These are phyloP conservation scores for Enchytraeus crypticus DNA, from an alignment of 2,888 invertebrate genomes.

Conservation along the genomic window DNA sequence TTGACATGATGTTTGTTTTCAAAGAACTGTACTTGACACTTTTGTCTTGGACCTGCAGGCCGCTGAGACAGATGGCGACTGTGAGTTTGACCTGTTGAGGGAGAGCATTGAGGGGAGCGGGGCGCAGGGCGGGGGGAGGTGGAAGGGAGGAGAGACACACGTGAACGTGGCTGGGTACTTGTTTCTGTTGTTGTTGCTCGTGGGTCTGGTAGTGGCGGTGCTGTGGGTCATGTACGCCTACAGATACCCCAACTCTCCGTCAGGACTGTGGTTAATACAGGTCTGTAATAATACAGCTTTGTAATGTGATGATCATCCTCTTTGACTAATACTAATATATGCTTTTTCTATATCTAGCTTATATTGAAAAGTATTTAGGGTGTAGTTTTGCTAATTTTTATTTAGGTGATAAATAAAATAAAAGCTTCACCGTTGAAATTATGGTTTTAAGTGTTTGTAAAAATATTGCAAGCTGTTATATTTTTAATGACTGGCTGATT, in stretches of 20 bases:
- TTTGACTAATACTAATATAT: neutral
- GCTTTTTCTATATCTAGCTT: neutral
- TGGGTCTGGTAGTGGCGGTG: constrained; percentile 54
- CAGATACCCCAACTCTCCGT: constrained; percentile 85
- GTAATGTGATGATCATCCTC: neutral
- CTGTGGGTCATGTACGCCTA: constrained; percentile 88
- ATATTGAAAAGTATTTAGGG: too few relatives aligned
- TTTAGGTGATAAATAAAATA: too few relatives aligned
- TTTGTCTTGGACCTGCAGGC: neutral
- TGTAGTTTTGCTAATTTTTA: too few relatives aligned
- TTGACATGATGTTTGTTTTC: too few relatives aligned
- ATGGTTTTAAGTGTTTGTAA: too few relatives aligned
- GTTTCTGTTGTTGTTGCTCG: constrained; percentile 8
- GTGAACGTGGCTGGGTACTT: constrained; percentile 4
- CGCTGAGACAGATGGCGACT: neutral
- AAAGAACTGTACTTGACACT: too few relatives aligned
- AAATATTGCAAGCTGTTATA: too few relatives aligned
- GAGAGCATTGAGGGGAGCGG: neutral
- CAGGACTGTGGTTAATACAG: constrained; percentile 89
- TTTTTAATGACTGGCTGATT: too few relatives aligned
- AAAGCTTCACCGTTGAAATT: too few relatives aligned
- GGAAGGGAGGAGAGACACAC: neutral
- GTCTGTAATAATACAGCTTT: constrained; percentile 15
- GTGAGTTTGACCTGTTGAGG: neutral
- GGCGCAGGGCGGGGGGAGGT: neutral